Percentiles rank a stretch among this genome's conserved stretches.
Conservation (phyloP, 2,888 invertebrate species). For the Stenichneumon culpator region DNA sequence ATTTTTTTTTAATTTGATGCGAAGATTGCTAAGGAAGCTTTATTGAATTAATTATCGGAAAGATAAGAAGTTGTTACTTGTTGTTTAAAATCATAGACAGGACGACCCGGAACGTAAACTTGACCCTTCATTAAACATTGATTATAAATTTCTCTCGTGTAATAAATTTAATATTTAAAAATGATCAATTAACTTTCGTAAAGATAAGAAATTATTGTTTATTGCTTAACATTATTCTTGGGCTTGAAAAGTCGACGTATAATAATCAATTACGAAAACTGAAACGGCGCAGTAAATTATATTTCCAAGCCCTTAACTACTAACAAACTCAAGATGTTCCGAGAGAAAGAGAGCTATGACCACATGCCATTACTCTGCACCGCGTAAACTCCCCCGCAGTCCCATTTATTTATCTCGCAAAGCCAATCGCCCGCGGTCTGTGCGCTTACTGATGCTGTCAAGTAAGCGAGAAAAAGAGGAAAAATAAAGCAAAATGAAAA, state of each 20-base stretch:
- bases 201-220: not conserved
- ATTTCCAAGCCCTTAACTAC: slow-evolving; percentile 46
- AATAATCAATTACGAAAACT: slow-evolving; percentile 47
- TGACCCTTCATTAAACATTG: not conserved
- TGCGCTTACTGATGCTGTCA: slow-evolving; percentile 31
- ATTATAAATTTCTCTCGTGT: not conserved
- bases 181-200: not conserved
- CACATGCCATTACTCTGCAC: slow-evolving; percentile 64
- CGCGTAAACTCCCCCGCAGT: slow-evolving; percentile 55
- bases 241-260: not conserved
- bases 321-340: slow-evolving; percentile 69
- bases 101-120: not conserved
- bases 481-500: not conserved
- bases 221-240: not conserved
- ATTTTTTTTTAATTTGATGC: too few relatives aligned
- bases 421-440: slow-evolving; percentile 53
- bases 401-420: slow-evolving; percentile 64
- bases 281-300: slow-evolving; percentile 55
- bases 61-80: too few relatives aligned
- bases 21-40: too few relatives aligned
- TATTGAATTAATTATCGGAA: too few relatives aligned
- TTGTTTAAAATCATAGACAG: not conserved
- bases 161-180: not conserved
- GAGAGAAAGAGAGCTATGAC: slow-evolving; percentile 43
- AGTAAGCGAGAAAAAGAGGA: slow-evolving; percentile 25